Conservation (phyloP, 37 sponge, comb jelly and placozoan genomes). For the Lycopodina hypogea region DNA sequence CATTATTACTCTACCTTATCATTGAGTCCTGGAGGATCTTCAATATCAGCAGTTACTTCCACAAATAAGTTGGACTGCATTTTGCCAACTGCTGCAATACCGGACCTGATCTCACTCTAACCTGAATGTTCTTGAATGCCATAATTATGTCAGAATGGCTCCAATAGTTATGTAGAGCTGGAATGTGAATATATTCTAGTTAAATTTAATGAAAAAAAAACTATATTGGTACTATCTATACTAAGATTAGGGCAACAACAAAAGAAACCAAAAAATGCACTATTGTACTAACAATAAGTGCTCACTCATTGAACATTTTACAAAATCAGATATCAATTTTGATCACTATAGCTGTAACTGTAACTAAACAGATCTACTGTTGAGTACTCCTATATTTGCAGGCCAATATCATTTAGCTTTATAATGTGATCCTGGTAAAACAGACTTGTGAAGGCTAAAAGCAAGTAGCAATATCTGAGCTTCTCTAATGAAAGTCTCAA, state of each 20-base stretch:
- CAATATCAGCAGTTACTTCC: slow-evolving; percentile 49
- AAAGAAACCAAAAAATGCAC: neutral
- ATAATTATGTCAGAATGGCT: slow-evolving; percentile 67
- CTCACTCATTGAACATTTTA: no score
- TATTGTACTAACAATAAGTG: no score
- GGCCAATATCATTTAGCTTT: no score
- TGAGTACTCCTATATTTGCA: no score
- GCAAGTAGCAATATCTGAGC: no score
- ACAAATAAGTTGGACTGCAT: slow-evolving; percentile 1
- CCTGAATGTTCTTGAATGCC: slow-evolving; percentile 30
- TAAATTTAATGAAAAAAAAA: neutral
- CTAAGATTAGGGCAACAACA: neutral
- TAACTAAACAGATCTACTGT: no score
- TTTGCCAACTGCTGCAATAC: slow-evolving; percentile 3
- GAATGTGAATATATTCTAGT: neutral
- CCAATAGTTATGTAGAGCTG: slow-evolving; percentile 75
- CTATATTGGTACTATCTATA: neutral
- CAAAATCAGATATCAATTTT: no score
- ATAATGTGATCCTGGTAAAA: no score
- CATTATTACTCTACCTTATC: slow-evolving; percentile 66
- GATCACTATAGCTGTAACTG: no score
- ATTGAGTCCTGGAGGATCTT: slow-evolving; percentile 92
- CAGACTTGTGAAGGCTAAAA: no score
- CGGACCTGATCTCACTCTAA: slow-evolving; percentile 2
- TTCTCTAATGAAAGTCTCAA: no score